Conservation (phyloP, 2,113 vertebrate genomes). For the Oncorhynchus gorbuscha region DNA sequence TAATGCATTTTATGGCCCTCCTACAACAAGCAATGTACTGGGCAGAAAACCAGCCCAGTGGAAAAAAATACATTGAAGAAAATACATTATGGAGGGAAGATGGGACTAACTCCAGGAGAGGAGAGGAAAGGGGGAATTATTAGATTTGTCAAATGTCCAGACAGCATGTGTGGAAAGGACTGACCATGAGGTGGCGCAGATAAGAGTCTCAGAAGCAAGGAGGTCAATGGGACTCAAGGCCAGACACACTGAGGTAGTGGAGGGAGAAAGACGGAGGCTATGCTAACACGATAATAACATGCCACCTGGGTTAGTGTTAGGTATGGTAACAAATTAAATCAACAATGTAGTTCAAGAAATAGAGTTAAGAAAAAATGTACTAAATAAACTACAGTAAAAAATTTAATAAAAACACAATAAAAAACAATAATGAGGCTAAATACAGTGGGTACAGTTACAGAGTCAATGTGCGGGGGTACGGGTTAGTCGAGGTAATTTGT, state of each 20-base stretch:
- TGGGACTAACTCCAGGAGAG: neutral
- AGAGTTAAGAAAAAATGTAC: too few species aligned
- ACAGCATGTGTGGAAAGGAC: slow-evolving; percentile 29
- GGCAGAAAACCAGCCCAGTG: slow-evolving; percentile 33
- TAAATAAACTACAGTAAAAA: too few species aligned
- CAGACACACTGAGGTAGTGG: slow-evolving; percentile 57
- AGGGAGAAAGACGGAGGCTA: slow-evolving; percentile 63
- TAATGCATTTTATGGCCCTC: slow-evolving; percentile 40
- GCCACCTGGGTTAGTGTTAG: slow-evolving; percentile 48
- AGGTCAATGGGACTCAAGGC: slow-evolving; percentile 65
- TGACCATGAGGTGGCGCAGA: slow-evolving; percentile 57
- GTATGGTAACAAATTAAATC: slow-evolving; percentile 41
- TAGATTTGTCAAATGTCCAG: slow-evolving; percentile 48
- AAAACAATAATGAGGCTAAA: too few species aligned
- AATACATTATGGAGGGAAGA: neutral
- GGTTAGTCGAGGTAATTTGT: too few species aligned
- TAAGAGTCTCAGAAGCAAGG: slow-evolving; percentile 57
- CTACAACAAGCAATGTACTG: slow-evolving; percentile 39
- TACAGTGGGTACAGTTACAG: too few species aligned
- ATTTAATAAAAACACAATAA: too few species aligned
- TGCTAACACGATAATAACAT: slow-evolving; percentile 34
- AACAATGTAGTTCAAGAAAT: too few species aligned
- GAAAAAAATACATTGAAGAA: slow-evolving; percentile 12
- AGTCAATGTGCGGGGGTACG: too few species aligned
- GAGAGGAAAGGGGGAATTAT: slow-evolving; percentile 11